Percentiles rank a stretch among this genome's conserved stretches.
phyloP scores from a whole-genome alignment of 2,888 invertebrate genomes.

The Oligia strigilis region DNA sequence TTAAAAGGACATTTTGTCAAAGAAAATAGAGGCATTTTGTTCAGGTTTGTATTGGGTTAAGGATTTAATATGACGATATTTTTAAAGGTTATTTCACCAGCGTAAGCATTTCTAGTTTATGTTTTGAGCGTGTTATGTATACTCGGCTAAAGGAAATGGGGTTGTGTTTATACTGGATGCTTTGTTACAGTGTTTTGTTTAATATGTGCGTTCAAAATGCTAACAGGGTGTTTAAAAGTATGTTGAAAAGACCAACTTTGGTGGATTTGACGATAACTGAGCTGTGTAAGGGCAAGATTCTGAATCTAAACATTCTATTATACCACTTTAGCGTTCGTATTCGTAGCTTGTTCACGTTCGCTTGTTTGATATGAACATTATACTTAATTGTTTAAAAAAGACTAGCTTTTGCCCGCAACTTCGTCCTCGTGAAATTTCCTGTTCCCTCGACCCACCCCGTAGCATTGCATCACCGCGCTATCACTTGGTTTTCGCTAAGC shows the following conservation, averaged over 20 bases:
- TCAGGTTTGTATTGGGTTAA: constrained; percentile 1
- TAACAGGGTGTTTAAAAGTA: background rate
- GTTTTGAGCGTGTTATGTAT: background rate
- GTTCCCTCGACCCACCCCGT: no score
- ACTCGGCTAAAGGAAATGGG: no score
- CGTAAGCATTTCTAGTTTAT: background rate
- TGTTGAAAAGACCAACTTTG: background rate
- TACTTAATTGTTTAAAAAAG: no score
- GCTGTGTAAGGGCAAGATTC: background rate
- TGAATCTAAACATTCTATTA: no score
- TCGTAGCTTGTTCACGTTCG: no score
- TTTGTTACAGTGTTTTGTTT: background rate
- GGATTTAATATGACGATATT: background rate
- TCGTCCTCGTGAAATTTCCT: no score
- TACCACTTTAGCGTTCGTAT: no score
- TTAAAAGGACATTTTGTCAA: constrained; percentile 27
- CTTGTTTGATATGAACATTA: no score
- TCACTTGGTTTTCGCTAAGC: no score
- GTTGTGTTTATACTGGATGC: background rate
- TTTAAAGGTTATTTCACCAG: constrained; percentile 6
- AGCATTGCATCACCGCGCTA: no score
- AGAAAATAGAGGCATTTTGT: constrained; percentile 15
- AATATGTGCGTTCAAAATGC: background rate
- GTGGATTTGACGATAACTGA: background rate
- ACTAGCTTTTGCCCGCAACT: no score